Evolutionary conservation across 2,888 invertebrate species (phyloP), one percentile per base, ranked within the genome.

Genomic region (Seira musarum): DNA sequence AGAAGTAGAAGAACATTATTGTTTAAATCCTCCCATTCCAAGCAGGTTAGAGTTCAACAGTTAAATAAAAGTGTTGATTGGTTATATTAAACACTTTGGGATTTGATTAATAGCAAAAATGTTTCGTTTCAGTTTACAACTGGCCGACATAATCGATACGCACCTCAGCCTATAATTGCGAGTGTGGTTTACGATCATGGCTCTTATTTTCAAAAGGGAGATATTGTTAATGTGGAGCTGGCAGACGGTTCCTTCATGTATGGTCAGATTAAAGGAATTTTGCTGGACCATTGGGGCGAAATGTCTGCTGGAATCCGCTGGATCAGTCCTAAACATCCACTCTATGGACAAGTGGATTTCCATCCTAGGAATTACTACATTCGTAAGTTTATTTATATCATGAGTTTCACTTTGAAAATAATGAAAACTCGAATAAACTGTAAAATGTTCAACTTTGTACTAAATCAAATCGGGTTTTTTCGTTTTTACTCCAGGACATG

Each of bases 191-290:
- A 53, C 65, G 64, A 70, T 46, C 19, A 70, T 24, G 77, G 77
- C 1, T 46, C 22, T 13, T 69, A 76, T 25, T 77, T 77, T 60
- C 77, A 77, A 66, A 15, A 64, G 2, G 77, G 77, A 35, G 77
- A 77, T 21, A 24, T 77, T 13, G 77, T 70, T 10, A n/a, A 6
- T 24, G 66, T 70, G 1, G 70, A 57, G 13, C 6, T 77, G 25
- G 70, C 49, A 5, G 66, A 70, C 19, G 70, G 25, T 21, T 13
- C 24, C 3, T 24, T n/a, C 1, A 0, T 70, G 5, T 19, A 70
- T 49, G 77, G 77, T 1, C 77, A 77, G 57, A 65, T 77, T 60
- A 65, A 25, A 17, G 77, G 77, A 30, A 24, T 77, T 0, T 2
- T 77, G 17, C 64, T 70, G 71, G 77, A 77, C n/a, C 68, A 67